phyloP scores from a whole-genome alignment of 53 echinoderm and acorn worm genomes.

The Temnopleurus reevesii region DNA sequence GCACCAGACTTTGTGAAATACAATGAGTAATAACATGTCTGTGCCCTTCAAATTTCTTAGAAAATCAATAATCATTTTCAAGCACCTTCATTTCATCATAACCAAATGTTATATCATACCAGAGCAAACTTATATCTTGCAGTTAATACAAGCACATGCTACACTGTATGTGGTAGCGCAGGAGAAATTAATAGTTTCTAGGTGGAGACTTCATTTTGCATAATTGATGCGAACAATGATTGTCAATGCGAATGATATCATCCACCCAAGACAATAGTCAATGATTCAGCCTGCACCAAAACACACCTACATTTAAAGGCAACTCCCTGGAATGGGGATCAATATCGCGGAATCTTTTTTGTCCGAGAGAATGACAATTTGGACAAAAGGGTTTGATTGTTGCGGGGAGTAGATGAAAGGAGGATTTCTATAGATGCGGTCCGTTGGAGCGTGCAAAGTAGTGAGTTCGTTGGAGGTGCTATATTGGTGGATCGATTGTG shows the following conservation, averaged over 20 bases:
- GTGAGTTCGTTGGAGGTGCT: not conserved
- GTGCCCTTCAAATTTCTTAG: too few species aligned
- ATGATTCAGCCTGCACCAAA: slow-evolving; percentile 21
- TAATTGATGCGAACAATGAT: not conserved
- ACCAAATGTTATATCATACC: too few species aligned
- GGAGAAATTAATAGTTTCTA: not conserved
- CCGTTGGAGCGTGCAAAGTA: not conserved
- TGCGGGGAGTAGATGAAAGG: not conserved
- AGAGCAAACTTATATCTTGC: too few species aligned
- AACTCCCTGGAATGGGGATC: slow-evolving; percentile 8
- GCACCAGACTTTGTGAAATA: too few species aligned
- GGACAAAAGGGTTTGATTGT: not conserved
- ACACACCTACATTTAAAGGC: slow-evolving; percentile 35
- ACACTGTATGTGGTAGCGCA: too few species aligned
- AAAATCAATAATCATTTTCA: too few species aligned
- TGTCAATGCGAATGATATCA: not conserved
- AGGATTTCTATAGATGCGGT: not conserved
- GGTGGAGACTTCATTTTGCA: not conserved
- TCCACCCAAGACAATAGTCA: not conserved
- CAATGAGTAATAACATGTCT: too few species aligned
- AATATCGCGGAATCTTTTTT: not conserved
- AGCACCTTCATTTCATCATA: too few species aligned
- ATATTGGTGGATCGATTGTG: not conserved
- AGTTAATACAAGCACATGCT: too few species aligned
- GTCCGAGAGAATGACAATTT: not conserved